A percentile compares a stretch with the other conserved stretches of the same genome.
Conservation (phyloP, 2,888 invertebrate species). For the Perizoma flavofasciatum region DNA sequence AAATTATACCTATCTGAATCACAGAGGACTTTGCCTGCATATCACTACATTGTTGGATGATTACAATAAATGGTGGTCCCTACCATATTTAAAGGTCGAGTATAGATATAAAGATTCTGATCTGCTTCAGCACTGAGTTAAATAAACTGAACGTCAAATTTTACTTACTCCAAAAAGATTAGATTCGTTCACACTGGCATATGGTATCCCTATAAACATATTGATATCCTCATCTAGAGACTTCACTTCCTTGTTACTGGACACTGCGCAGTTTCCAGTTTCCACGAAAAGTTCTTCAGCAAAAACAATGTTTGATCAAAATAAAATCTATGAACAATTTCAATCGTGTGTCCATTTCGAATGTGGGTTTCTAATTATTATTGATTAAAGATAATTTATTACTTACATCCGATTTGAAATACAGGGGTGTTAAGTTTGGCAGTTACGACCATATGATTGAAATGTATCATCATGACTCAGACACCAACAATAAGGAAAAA, state of each 20-base stretch:
- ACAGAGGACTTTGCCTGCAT: too few species aligned
- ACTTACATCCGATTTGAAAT: too few species aligned
- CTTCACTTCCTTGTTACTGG: constrained; percentile 51
- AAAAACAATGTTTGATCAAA: constrained; percentile 12
- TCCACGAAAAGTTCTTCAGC: constrained; percentile 12
- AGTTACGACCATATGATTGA: too few species aligned
- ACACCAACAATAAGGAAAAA: too few species aligned
- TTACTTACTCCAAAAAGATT: constrained; percentile 65
- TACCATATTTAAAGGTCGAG: too few species aligned
- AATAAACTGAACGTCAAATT: background rate
- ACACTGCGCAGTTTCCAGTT: constrained; percentile 46
- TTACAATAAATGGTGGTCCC: too few species aligned
- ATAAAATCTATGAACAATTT: background rate
- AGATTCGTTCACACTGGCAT: constrained; percentile 49
- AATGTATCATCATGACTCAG: too few species aligned
- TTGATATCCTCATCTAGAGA: constrained; percentile 56
- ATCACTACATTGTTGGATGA: too few species aligned
- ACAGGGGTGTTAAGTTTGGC: too few species aligned
- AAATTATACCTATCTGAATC: too few species aligned
- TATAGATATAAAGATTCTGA: too few species aligned
- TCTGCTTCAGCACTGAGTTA: background rate
- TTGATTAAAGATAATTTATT: background rate
- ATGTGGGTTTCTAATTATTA: background rate
- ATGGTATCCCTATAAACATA: constrained; percentile 66
- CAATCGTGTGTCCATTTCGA: constrained; percentile 4